Conservation (phyloP, 2,888 invertebrate genomes). For the Terebella lapidaria region DNA sequence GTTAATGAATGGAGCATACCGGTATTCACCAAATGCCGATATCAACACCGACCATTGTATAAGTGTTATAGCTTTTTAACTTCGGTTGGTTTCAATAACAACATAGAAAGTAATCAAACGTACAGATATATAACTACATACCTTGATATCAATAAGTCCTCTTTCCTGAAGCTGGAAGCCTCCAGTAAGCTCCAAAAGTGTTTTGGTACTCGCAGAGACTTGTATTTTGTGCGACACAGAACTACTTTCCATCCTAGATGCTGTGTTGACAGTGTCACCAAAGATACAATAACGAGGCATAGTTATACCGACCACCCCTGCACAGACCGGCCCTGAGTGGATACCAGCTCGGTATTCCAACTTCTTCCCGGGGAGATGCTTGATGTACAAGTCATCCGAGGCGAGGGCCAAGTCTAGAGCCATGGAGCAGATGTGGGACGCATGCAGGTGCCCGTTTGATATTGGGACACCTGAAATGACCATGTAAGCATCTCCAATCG, state of each 20-base stretch:
- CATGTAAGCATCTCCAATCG: slow-evolving; percentile 25
- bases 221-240: slow-evolving; percentile 19
- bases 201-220: slow-evolving; percentile 14
- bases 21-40: too few relatives aligned
- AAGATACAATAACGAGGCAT: slow-evolving; percentile 25
- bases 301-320: slow-evolving; percentile 21
- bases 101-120: too few relatives aligned
- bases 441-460: slow-evolving; percentile 21
- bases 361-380: slow-evolving; percentile 12
- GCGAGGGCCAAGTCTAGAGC: slow-evolving; percentile 17
- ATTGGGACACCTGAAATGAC: slow-evolving; percentile 19
- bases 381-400: slow-evolving; percentile 12
- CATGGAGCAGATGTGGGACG: slow-evolving; percentile 17
- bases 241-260: slow-evolving; percentile 20
- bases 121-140: too few relatives aligned
- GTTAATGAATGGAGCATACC: too few relatives aligned
- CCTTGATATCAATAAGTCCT: slow-evolving; percentile 17
- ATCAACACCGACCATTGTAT: too few relatives aligned
- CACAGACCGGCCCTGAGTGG: slow-evolving; percentile 17
- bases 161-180: slow-evolving; percentile 10
- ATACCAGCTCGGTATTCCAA: slow-evolving; percentile 18
- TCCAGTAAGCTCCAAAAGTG: slow-evolving; percentile 8
- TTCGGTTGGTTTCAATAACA: too few relatives aligned
- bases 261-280: slow-evolving; percentile 25
- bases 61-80: too few relatives aligned